Evolutionary conservation across 1,140 invertebrate species (phyloP), one percentile per base, ranked within the genome.

Genomic region (Homalodisca vitripennis): DNA sequence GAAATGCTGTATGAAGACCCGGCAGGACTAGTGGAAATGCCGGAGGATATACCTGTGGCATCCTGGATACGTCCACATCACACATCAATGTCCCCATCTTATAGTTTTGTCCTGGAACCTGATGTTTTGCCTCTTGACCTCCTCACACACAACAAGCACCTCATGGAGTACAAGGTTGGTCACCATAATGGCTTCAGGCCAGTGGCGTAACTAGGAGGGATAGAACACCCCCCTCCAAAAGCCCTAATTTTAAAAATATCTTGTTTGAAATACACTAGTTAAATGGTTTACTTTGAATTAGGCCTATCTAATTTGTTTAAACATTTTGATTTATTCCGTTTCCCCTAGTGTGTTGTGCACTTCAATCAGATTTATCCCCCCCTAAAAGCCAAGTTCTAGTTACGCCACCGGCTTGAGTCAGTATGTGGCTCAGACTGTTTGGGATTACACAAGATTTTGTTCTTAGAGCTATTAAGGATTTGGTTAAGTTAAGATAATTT

Each of bases 81-180:
- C 12, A 2, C 53, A 1, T n/a, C n/a, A n/a, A 10, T 53, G n/a
- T 22, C 67, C 14, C 46, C 68, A 10, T 10, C 13, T 2, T 24
- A n/a, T 6, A 64, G 31, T 26, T 68, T 13, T 31, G 20, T 60
- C 27, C 14, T 68, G 0, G 48, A 14, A 0, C 32, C 51, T 60
- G 68, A 67, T 31, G 17, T 20, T n/a, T 27, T 34, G 17, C 51
- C 64, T 12, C 31, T 72, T n/a, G 68, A 72, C 41, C 55, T 72
- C 13, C 10, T 60, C 14, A 12, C 27, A 1, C n/a, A 67, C 32
- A 72, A 72, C 41, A 31, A 27, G 47, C 71, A 72, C 27, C 47
- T 72, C 3, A 3, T 67, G 17, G 20, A 69, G 1, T 67, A 41
- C 26, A 66, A 71, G 27, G 66, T 71, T 32, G 17, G n/a, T 60